phyloP scores from a whole-genome alignment of 2,113 vertebrate genomes.

The Tursiops truncatus region DNA sequence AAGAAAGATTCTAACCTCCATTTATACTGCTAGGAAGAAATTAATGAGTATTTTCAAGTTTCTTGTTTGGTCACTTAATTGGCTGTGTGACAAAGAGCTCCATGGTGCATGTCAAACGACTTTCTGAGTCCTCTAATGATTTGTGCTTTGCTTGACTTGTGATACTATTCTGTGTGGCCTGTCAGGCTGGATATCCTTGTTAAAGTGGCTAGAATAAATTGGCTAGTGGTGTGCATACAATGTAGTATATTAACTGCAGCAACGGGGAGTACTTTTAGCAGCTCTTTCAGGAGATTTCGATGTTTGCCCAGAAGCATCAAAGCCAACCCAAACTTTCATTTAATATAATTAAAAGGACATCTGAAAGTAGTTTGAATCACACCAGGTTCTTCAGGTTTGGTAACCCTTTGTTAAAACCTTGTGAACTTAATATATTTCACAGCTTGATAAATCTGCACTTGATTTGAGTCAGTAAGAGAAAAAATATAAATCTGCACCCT shows the following conservation, averaged over 20 bases:
- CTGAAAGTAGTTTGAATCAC: conserved; percentile 82
- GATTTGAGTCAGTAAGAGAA: conserved; percentile 80
- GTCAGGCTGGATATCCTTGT: conserved; percentile 79
- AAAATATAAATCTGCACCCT: conserved; percentile 79
- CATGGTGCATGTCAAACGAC: conserved; percentile 81
- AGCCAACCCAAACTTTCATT: conserved; percentile 82
- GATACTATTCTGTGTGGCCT: conserved; percentile 76
- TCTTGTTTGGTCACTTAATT: conserved; percentile 86
- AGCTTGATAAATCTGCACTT: conserved; percentile 83
- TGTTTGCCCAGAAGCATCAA: conserved; percentile 83
- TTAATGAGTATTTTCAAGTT: conserved; percentile 85
- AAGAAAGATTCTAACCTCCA: conserved; percentile 76
- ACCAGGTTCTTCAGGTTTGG: conserved; percentile 71
- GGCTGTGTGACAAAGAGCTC: conserved; percentile 84
- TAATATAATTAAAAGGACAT: conserved; percentile 86
- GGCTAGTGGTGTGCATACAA: conserved; percentile 76
- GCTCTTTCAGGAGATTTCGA: conserved; percentile 76
- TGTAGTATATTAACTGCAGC: conserved; percentile 81
- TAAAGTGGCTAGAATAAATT: conserved; percentile 87
- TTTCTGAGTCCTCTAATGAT: conserved; percentile 83
- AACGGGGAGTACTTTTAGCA: conserved; percentile 83
- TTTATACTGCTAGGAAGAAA: conserved; percentile 80
- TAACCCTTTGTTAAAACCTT: conserved; percentile 84
- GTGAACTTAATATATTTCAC: conserved; percentile 86
- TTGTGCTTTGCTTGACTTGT: conserved; percentile 78